These are phyloP conservation scores for Rutpela maculata DNA, from an alignment of 2,888 invertebrate genomes.

Conservation along the genomic window DNA sequence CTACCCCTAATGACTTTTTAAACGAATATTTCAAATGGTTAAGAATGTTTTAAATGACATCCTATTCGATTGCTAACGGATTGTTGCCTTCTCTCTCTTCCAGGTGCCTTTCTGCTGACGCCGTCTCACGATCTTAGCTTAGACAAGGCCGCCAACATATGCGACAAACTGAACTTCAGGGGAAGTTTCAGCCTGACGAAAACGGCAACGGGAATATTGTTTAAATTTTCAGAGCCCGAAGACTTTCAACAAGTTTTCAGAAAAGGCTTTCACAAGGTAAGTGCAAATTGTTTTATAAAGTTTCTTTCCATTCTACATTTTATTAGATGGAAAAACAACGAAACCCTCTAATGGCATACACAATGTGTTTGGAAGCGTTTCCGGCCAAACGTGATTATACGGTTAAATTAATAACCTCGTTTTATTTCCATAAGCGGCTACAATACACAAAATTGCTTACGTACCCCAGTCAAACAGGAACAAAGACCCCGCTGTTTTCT, in stretches of 20 bases:
- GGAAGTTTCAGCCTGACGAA: conserved; percentile 91
- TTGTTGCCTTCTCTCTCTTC: conserved; percentile 51
- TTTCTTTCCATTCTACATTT: conserved; percentile 7
- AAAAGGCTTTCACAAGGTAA: conserved; percentile 85
- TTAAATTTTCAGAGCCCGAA: conserved; percentile 91
- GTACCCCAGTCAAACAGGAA: no score
- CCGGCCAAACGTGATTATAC: background rate
- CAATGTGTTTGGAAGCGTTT: background rate
- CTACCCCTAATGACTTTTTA: no score
- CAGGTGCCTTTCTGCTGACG: conserved; percentile 87
- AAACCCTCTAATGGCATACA: background rate
- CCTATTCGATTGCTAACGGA: background rate
- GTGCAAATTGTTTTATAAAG: conserved; percentile 13
- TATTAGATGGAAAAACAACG: conserved; percentile 1
- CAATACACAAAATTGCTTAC: no score
- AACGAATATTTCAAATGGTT: no score
- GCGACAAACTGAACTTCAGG: conserved; percentile 92
- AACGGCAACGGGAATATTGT: conserved; percentile 91
- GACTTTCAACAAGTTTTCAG: conserved; percentile 91
- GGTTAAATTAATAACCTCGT: background rate
- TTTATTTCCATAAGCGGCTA: background rate
- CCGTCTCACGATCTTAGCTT: conserved; percentile 90
- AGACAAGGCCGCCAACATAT: conserved; percentile 90
- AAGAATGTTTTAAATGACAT: no score
- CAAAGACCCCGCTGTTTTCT: no score